These are phyloP conservation scores for Pachyuromys duprasi DNA, from an alignment of 2,797 vertebrate species.

Conservation along the genomic window DNA sequence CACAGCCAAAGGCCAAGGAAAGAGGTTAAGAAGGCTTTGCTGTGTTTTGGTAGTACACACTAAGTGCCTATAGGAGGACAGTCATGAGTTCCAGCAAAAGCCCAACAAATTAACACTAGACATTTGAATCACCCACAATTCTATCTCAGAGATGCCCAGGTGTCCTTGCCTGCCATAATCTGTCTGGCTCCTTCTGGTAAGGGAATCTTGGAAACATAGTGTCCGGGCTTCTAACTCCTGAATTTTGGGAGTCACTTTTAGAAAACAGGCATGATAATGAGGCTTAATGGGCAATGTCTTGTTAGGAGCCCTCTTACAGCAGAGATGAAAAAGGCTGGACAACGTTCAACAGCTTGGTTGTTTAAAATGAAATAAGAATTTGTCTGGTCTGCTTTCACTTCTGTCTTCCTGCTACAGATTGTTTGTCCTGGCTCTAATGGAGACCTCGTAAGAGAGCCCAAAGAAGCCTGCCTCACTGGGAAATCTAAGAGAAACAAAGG, in stretches of 20 bases:
- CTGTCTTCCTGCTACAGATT: not conserved
- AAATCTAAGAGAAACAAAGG: not conserved
- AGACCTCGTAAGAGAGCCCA: not conserved
- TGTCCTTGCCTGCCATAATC: not conserved
- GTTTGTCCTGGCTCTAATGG: not conserved
- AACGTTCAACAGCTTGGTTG: not conserved
- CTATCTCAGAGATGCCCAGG: not conserved
- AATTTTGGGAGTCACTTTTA: not conserved
- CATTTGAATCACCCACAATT: not conserved
- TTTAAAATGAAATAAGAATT: not conserved
- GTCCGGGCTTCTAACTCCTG: not conserved
- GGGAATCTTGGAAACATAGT: constrained; percentile 10
- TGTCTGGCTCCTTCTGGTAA: not conserved
- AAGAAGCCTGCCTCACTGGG: not conserved
- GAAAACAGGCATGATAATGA: not conserved
- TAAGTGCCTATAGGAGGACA: not conserved
- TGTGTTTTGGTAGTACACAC: not conserved
- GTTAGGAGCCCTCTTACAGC: not conserved
- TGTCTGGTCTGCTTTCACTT: not conserved
- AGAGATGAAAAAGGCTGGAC: not conserved
- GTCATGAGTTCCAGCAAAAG: not conserved
- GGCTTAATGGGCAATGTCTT: not conserved
- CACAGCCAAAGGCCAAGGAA: not conserved
- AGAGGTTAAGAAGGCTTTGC: not conserved
- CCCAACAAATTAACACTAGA: not conserved